Base-by-base conservation (phyloP, 2,888 invertebrate species). In the Sarcophaga caerulescens region DNA sequence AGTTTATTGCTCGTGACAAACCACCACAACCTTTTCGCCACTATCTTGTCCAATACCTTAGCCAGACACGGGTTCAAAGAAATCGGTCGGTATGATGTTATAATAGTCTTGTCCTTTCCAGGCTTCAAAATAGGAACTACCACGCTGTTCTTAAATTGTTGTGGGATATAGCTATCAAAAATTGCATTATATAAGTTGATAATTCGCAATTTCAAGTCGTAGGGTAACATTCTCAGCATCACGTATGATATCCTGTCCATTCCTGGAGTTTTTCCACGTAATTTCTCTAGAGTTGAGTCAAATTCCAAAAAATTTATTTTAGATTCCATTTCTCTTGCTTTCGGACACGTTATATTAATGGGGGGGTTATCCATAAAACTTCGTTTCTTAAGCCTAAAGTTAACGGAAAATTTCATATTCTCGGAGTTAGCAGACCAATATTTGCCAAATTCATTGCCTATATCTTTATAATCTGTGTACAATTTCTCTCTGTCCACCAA, bases 211-310 rank as follows among this genome's bases (percentile, higher is more conserved):
- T 78, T 78, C 0, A 69, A 14, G n/a, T 62, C 1, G n/a, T 35
- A 1, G 17, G 86, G 62, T 52, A 59, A 23, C 25, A 80, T 82
- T 80, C 75, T 79, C 2, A 86, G 60, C 79, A 87, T 85, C 25
- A 63, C 63, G 63, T 87, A 87, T 17, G 84, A 65, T 47, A 88
- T 88, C 25, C 79, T 23, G 45, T 82, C 80, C 14, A 23, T 10
- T 21, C 81, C 85, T 11, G 78, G 80, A 10, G 70, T 85, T 35
- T 74, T 68, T 2, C 74, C 81, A 47, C 75, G 69, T 66, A 83
- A 19, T 17, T 25, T 77, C 4, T 19, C 44, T 19, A 76, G 17
- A 5, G 81, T 70, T 19, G 44, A 44, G 2, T 8, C 11, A n/a
- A 76, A 14, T 70, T 76, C 76, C 19, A 70, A 21, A 17, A 47